These are phyloP conservation scores for Neodiprion lecontei DNA, from an alignment of 1,140 invertebrate genomes.

Conservation along the genomic window DNA sequence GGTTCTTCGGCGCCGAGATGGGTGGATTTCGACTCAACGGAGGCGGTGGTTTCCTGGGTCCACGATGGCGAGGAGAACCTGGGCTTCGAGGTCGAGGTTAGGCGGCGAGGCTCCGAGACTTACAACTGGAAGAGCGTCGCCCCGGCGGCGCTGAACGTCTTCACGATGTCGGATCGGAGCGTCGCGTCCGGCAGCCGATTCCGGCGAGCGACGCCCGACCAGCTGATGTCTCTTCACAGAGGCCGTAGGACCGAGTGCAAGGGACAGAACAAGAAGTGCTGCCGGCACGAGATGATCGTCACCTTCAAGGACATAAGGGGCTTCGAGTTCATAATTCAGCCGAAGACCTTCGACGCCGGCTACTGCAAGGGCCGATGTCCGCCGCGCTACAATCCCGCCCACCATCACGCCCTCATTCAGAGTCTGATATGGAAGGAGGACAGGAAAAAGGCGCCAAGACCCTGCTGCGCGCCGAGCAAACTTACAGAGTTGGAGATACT, in stretches of 20 bases:
- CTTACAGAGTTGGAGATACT: slow-evolving; percentile 73
- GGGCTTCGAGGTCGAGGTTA: slow-evolving; percentile 62
- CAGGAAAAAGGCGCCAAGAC: slow-evolving; percentile 65
- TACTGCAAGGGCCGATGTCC: slow-evolving; percentile 77
- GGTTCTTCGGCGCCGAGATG: slow-evolving; percentile 44
- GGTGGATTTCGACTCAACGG: slow-evolving; percentile 66
- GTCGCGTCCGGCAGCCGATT: slow-evolving; percentile 14
- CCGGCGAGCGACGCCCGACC: slow-evolving; percentile 40
- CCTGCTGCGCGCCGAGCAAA: slow-evolving; percentile 77
- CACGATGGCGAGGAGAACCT: slow-evolving; percentile 53
- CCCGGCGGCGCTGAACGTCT: slow-evolving; percentile 58
- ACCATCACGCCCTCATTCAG: slow-evolving; percentile 77
- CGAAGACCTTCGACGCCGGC: slow-evolving; percentile 75
- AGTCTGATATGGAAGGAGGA: slow-evolving; percentile 72
- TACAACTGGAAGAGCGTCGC: slow-evolving; percentile 48
- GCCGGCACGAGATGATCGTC: slow-evolving; percentile 71
- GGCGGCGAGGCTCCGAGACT: slow-evolving; percentile 45
- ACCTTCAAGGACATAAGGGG: slow-evolving; percentile 72
- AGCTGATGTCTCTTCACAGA: slow-evolving; percentile 51
- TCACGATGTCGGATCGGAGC: slow-evolving; percentile 37
- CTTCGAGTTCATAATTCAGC: slow-evolving; percentile 75
- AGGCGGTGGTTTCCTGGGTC: slow-evolving; percentile 61
- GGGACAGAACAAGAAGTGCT: slow-evolving; percentile 67
- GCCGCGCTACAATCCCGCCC: slow-evolving; percentile 71
- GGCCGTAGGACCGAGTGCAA: slow-evolving; percentile 60